Base-by-base conservation (phyloP, 2,797 vertebrate genomes). In the Cynodonichthys magdalenae region DNA sequence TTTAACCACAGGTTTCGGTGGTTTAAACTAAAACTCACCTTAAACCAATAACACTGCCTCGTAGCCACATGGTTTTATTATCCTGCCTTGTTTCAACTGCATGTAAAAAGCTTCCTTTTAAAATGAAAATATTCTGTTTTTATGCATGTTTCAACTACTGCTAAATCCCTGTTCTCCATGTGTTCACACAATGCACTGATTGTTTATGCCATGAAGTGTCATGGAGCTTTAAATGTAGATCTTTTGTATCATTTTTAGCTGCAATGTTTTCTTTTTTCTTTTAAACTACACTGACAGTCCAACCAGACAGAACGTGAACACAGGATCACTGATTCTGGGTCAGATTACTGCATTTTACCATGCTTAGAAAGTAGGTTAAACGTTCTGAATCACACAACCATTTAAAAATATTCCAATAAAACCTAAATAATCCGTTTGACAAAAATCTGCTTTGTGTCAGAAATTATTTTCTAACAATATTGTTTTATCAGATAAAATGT, bases 141-240 rank as follows among this genome's bases (percentile, higher is more conserved):
- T 31, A 71, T 27, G 46, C 65, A 67, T 89, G 68, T 64, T 79
- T 78, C 64, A 71, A 54, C 55, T 66, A 53, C 60, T 65, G 59
- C 64, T 29, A 57, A 59, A 39, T 14, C 48, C 27, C 6, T n/a
- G 20, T 55, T 71, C 64, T 58, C 42, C 58, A 59, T 63, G 64
- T 46, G 42, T 63, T 84, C 77, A 74, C 69, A 84, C 57, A 77
- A 89, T 90, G 93, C 92, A 94, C 93, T 93, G 93, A 94, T 83
- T 36, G n/a, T 78, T 74, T 81, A 87, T 85, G 79, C 61, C 59
- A 50, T 66, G 77, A 75, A 87, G 73, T 80, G 76, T 89, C 85
- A 17, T 6, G 47, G 53, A 69, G 53, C 72, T 65, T 52, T 50
- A 65, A 68, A 68, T 49, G 42, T 60, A 53, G 4, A 46, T 18